Conservation (phyloP, 2,888 invertebrate species). For the Rhingia campestris region DNA sequence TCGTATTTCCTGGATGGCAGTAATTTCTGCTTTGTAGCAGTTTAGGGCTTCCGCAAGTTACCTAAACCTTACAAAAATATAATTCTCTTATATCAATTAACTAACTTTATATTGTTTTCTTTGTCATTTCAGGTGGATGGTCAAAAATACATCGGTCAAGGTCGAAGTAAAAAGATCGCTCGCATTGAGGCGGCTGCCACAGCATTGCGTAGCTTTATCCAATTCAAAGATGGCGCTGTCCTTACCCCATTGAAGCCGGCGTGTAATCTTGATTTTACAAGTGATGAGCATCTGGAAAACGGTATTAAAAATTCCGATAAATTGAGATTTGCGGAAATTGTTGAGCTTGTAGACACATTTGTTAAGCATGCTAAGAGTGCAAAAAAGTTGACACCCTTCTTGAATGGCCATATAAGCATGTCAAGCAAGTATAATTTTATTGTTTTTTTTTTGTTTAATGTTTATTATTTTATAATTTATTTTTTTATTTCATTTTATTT, state of each 20-base stretch:
- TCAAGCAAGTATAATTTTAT: constrained; percentile 82
- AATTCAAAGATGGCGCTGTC: constrained; percentile 83
- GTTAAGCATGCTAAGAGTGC: constrained; percentile 78
- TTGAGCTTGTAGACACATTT: constrained; percentile 79
- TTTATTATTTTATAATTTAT: constrained; percentile 70
- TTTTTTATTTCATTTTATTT: constrained; percentile 53
- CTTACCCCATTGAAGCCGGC: constrained; percentile 81
- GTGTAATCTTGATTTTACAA: constrained; percentile 84
- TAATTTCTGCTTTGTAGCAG: too few species aligned
- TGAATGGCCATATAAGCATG: constrained; percentile 80
- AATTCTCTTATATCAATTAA: not conserved
- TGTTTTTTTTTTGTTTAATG: constrained; percentile 75
- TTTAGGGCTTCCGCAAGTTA: too few species aligned
- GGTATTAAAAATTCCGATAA: constrained; percentile 78
- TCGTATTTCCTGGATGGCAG: too few species aligned
- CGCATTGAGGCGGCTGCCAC: constrained; percentile 85
- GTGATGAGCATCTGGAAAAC: constrained; percentile 83
- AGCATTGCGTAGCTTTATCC: constrained; percentile 85
- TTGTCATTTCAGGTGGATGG: constrained; percentile 83
- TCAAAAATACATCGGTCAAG: constrained; percentile 84
- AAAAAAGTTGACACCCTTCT: constrained; percentile 76
- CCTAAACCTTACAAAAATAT: not conserved
- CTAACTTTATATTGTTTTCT: not conserved
- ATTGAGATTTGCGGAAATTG: constrained; percentile 76
- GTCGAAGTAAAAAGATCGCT: constrained; percentile 85